Conservation (phyloP, 2,888 invertebrate genomes). For the Heteromurus nitidus region DNA sequence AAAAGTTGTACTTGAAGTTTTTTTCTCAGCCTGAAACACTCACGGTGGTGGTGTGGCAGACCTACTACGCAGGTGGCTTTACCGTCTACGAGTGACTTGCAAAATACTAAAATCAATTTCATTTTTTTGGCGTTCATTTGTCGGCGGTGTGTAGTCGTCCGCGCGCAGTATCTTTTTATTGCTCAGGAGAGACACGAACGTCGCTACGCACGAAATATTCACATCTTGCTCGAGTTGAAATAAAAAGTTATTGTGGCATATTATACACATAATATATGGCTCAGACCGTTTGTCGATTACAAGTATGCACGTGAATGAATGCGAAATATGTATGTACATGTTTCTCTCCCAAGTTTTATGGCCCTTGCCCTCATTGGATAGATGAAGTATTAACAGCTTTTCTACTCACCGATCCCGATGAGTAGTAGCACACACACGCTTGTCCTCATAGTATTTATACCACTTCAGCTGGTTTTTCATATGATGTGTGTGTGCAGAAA, state of each 20-base stretch:
- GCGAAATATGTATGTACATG: constrained; percentile 30
- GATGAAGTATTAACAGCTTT: constrained; percentile 52
- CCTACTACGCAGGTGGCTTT: constrained; percentile 50
- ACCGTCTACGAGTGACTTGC: constrained; percentile 21
- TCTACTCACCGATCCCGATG: constrained; percentile 2
- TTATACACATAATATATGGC: constrained; percentile 21
- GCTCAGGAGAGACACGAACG: constrained; percentile 37
- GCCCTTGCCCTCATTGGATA: constrained; percentile 49
- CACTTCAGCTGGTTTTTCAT: too few species aligned
- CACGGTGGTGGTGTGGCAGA: not conserved
- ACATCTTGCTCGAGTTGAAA: constrained; percentile 17
- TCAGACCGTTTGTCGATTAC: not conserved
- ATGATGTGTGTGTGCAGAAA: too few species aligned
- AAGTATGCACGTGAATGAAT: constrained; percentile 31
- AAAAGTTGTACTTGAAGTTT: not conserved
- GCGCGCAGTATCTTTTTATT: constrained; percentile 58
- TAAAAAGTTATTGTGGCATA: constrained; percentile 25
- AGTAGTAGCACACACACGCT: too few species aligned
- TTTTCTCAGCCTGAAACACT: not conserved
- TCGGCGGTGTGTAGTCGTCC: constrained; percentile 6
- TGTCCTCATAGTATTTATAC: too few species aligned
- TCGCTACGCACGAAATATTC: constrained; percentile 56
- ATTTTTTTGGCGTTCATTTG: constrained; percentile 32
- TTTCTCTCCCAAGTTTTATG: constrained; percentile 34
- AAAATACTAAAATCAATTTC: constrained; percentile 54